Evolutionary conservation across 2,888 invertebrate genomes (phyloP).

Genomic region (Andrena camellia): DNA sequence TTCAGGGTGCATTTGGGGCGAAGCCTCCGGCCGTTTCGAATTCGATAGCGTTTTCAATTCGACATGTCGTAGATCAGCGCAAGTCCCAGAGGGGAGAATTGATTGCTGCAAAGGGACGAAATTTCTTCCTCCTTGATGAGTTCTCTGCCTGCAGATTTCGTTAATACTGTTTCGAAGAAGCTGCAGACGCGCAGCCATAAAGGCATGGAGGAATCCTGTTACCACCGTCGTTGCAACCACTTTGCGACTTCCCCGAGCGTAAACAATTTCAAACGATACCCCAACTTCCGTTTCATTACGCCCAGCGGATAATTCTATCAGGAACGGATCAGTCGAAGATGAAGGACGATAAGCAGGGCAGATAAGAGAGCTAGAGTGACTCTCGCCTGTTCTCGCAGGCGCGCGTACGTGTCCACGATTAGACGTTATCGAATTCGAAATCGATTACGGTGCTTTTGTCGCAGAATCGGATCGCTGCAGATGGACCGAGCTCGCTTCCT

Average conservation of each 20-base stretch:
- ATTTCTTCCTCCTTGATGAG: no score
- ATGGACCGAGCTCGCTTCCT: slow-evolving; percentile 76
- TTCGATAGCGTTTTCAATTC: no score
- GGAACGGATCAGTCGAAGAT: slow-evolving; percentile 31
- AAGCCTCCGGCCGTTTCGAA: no score
- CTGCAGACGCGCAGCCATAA: neutral
- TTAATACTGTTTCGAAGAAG: no score
- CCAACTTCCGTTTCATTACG: slow-evolving; percentile 22
- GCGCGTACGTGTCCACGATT: slow-evolving; percentile 9
- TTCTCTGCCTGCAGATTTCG: no score
- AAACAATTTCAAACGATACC: neutral
- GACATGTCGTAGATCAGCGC: no score
- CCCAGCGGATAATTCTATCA: slow-evolving; percentile 34
- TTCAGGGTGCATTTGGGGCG: no score
- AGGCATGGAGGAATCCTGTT: neutral
- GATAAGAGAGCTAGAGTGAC: slow-evolving; percentile 35
- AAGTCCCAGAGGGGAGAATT: no score
- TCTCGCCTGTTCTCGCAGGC: slow-evolving; percentile 14
- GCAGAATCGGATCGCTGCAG: slow-evolving; percentile 78
- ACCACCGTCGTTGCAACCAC: neutral
- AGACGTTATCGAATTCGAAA: slow-evolving; percentile 76
- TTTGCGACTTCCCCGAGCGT: slow-evolving; percentile 9
- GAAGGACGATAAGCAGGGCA: slow-evolving; percentile 26
- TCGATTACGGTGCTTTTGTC: slow-evolving; percentile 80
- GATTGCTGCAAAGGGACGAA: no score